A percentile compares a stretch with the other conserved stretches of the same genome.
phyloP scores from a whole-genome alignment of 2,888 invertebrate genomes.

The Archaeoteleia sp. region DNA sequence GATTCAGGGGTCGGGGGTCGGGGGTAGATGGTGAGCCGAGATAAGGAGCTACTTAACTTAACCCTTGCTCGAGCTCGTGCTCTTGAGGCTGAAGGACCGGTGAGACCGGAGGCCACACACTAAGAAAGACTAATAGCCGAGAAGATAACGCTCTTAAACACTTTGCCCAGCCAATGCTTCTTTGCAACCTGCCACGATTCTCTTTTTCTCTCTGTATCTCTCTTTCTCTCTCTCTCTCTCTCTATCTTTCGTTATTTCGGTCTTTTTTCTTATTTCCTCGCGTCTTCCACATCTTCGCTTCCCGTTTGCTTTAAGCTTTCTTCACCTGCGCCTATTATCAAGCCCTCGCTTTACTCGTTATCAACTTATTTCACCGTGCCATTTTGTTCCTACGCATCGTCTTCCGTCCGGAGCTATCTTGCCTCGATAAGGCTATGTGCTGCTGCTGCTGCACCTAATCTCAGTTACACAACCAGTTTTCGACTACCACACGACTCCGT shows the following conservation, averaged over 20 bases:
- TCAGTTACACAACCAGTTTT: slow-evolving; percentile 43
- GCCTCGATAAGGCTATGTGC: slow-evolving; percentile 19
- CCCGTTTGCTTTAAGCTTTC: slow-evolving; percentile 12
- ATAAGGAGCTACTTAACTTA: slow-evolving; percentile 72
- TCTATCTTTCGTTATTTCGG: slow-evolving; percentile 50
- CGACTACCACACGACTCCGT: slow-evolving; percentile 24
- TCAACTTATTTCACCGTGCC: slow-evolving; percentile 31
- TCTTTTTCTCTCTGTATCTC: slow-evolving; percentile 39
- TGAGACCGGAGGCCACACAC: slow-evolving; percentile 73
- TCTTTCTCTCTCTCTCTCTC: slow-evolving; percentile 37
- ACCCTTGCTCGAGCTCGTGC: slow-evolving; percentile 68
- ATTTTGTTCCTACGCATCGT: slow-evolving; percentile 19
- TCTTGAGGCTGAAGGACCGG: slow-evolving; percentile 60
- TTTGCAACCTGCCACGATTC: slow-evolving; percentile 65
- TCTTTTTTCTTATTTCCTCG: slow-evolving; percentile 26
- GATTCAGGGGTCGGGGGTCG: slow-evolving; percentile 50
- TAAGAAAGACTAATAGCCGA: slow-evolving; percentile 74
- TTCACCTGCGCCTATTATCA: slow-evolving; percentile 24
- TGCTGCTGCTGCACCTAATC: slow-evolving; percentile 26
- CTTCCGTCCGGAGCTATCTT: slow-evolving; percentile 43
- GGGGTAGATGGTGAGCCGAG: slow-evolving; percentile 68
- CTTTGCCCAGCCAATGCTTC: slow-evolving; percentile 74
- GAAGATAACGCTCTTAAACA: slow-evolving; percentile 74
- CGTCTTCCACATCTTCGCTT: slow-evolving; percentile 24
- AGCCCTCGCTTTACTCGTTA: slow-evolving; percentile 19